Evolutionary conservation across 2,113 vertebrate species (phyloP).

Genomic region (Tetrao urogallus): DNA sequence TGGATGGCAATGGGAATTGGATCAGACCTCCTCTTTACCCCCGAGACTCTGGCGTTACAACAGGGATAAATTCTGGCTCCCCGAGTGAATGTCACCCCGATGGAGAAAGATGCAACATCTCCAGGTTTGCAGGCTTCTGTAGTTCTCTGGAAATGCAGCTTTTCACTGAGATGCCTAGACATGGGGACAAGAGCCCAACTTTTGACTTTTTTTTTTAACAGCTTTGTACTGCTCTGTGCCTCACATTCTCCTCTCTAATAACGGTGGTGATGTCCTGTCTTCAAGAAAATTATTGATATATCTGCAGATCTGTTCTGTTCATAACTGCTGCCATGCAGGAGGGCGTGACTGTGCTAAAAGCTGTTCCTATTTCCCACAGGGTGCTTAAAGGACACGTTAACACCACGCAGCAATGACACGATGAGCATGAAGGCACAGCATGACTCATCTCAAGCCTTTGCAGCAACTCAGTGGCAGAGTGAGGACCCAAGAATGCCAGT

Average conservation of each 20-base stretch:
- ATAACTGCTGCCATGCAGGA: neutral
- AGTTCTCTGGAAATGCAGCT: neutral
- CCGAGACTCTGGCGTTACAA: neutral
- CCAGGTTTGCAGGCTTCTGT: neutral
- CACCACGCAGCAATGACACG: neutral
- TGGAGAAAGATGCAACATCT: neutral
- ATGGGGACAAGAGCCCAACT: neutral
- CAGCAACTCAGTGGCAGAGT: neutral
- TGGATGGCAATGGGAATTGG: neutral
- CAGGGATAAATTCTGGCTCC: neutral
- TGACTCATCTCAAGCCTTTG: constrained; percentile 14
- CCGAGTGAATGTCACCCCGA: neutral
- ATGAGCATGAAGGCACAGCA: neutral
- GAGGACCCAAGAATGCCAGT: neutral
- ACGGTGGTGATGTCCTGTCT: neutral
- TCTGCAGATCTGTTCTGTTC: neutral
- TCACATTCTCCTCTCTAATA: neutral
- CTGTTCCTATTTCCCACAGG: neutral
- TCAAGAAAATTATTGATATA: neutral
- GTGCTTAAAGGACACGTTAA: neutral
- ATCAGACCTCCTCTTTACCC: neutral
- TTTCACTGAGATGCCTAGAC: neutral
- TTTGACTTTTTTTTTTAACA: neutral
- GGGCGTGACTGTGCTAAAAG: neutral
- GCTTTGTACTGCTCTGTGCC: neutral